Conservation (phyloP, 2,888 invertebrate species). For the Tipula vernalis region DNA sequence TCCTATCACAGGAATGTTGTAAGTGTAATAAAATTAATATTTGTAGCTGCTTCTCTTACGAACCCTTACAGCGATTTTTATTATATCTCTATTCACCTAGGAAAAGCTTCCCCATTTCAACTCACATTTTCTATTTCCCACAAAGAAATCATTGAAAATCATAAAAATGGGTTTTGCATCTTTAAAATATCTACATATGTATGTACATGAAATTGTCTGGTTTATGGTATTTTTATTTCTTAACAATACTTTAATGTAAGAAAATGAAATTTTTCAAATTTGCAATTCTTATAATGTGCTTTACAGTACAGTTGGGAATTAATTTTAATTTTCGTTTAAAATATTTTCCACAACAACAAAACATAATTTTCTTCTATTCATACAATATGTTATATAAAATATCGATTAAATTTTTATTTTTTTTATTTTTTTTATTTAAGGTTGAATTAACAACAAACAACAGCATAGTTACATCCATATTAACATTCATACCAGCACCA, state of each 20-base stretch:
- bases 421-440: constrained; percentile 31
- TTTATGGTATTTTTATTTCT: not conserved
- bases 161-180: not conserved
- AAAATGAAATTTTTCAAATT: not conserved
- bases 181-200: too few species aligned
- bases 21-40: too few species aligned
- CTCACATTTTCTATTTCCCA: not conserved
- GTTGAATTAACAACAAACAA: constrained; percentile 51
- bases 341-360: not conserved
- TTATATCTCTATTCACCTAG: too few species aligned
- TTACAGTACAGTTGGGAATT: not conserved
- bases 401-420: not conserved
- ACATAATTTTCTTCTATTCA: not conserved
- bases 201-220: not conserved
- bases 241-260: not conserved
- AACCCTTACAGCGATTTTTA: too few species aligned
- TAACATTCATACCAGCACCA: constrained; percentile 68
- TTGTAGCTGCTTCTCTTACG: too few species aligned
- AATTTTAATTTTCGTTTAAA: not conserved
- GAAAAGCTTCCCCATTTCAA: too few species aligned
- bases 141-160: not conserved
- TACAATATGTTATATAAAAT: not conserved
- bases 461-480: constrained; percentile 60
- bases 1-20: too few species aligned
- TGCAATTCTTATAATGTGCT: not conserved